Conservation (phyloP, 2,797 vertebrate genomes). For the Halcyon smyrnensis region DNA sequence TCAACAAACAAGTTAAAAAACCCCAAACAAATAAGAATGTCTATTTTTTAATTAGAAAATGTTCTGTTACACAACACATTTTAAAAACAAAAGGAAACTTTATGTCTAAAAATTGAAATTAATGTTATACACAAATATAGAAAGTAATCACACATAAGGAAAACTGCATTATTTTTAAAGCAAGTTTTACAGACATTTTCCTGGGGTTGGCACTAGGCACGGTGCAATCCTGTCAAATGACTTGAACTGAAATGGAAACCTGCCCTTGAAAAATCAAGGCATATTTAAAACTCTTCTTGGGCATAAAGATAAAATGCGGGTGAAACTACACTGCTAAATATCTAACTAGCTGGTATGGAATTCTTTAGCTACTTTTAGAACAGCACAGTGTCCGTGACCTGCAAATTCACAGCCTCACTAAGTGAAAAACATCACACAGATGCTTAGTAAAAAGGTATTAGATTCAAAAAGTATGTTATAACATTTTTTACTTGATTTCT, state of each 20-base stretch:
- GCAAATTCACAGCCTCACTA: background rate
- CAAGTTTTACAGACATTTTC: background rate
- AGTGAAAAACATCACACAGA: background rate
- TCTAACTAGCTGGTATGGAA: background rate
- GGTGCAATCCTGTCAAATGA: background rate
- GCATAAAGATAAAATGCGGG: background rate
- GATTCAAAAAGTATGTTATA: background rate
- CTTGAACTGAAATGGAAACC: background rate
- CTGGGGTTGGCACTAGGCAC: no score
- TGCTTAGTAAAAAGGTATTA: background rate
- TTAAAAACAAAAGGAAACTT: background rate
- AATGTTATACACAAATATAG: background rate
- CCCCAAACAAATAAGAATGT: fast-evolving
- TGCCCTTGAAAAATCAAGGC: background rate
- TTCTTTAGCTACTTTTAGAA: background rate
- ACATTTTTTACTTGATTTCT: background rate
- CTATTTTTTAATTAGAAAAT: background rate
- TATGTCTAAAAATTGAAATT: background rate
- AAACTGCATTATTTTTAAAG: background rate
- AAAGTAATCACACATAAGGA: background rate
- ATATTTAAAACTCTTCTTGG: background rate
- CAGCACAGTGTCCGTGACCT: fast-evolving
- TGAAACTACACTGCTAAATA: background rate
- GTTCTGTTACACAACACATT: background rate
- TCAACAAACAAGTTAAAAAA: background rate